Base-by-base conservation (phyloP, 37 sponge, comb jelly and placozoan genomes). In the Diacarnus erythraeanus region DNA sequence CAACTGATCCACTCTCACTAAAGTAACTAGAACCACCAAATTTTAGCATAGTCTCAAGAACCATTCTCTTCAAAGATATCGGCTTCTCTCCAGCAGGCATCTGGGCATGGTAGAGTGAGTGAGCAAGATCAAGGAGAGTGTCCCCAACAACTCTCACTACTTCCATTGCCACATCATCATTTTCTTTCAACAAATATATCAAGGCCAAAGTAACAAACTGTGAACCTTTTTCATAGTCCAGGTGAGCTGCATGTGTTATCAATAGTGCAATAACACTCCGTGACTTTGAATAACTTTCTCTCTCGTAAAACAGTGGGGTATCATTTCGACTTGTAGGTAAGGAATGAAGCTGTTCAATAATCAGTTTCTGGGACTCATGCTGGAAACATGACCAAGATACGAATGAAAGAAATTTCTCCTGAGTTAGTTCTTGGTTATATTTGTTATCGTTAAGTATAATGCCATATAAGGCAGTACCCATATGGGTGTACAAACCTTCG, bases 201-300 rank as follows among this genome's bases (percentile, higher is more conserved):
- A 82, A n/a, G 33, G 74, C 82, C 23, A 82, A 65, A 5, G 59
- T 73, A 18, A 54, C 59, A 43, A 74, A 73, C 20, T 82, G 74
- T 2, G 64, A 38, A 0, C 74, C 74, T 34, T 64, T 71, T 37
- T 72, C 74, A 17, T 40, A 61, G 47, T 82, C 82, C 22, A 82
- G 25, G 63, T 73, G 73, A 35, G 64, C 60, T 22, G 74, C 74
- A 63, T 82, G 82, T 26, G 82, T 82, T 40, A 82, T 10, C 51
- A 82, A 54, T 38, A 39, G 64, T 0, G 82, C 82, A 3, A 82
- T 23, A 2, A 73, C 65, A 34, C 74, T 82, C 2, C 82, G 43
- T 3, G 71, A 38, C 15, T 41, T 59, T 29, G 73, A 29, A 17
- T 34, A 29, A 64, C 74, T 58, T 23, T 31, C 34, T 4, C 42